Evolutionary conservation across 2,113 vertebrate species (phyloP).

Genomic region (Melanostigma gelatinosum): DNA sequence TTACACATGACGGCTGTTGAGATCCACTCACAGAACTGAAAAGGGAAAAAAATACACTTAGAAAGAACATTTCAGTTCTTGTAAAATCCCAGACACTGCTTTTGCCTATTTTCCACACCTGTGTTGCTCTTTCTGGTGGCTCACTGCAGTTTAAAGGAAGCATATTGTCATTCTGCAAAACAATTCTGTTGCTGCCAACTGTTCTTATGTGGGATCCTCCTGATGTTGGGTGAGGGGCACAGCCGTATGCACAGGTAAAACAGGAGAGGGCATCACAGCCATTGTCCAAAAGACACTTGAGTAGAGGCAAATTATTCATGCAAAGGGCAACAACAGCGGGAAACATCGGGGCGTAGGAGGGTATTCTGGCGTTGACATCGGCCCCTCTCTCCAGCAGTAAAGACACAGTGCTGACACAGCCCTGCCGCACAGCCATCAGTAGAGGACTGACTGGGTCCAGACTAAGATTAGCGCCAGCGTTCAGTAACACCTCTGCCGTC

Average conservation of each 20-base stretch:
- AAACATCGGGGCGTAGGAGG: constrained; percentile 87
- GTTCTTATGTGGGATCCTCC: constrained; percentile 38
- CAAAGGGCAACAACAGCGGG: constrained; percentile 91
- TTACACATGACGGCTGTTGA: constrained; percentile 86
- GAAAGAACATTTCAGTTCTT: neutral
- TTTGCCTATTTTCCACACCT: constrained; percentile 60
- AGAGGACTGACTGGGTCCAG: constrained; percentile 90
- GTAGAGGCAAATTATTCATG: constrained; percentile 86
- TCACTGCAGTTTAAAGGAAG: constrained; percentile 63
- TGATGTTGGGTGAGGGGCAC: constrained; percentile 82
- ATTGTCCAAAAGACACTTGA: constrained; percentile 91
- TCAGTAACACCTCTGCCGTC: constrained; percentile 86
- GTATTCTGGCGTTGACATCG: constrained; percentile 84
- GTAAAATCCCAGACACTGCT: neutral
- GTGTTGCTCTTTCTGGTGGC: constrained; percentile 45
- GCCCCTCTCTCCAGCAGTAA: constrained; percentile 92
- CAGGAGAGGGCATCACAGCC: constrained; percentile 89
- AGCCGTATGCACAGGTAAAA: constrained; percentile 88
- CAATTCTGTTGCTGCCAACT: constrained; percentile 28
- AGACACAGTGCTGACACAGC: constrained; percentile 86
- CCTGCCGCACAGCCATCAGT: constrained; percentile 88
- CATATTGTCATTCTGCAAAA: constrained; percentile 29
- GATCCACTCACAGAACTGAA: constrained; percentile 95
- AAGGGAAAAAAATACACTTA: constrained; percentile 30
- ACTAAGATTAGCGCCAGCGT: constrained; percentile 88